Evolutionary conservation across 2,113 vertebrate species (phyloP), one percentile per base, ranked within the genome.

Genomic region (Mugil cephalus): DNA sequence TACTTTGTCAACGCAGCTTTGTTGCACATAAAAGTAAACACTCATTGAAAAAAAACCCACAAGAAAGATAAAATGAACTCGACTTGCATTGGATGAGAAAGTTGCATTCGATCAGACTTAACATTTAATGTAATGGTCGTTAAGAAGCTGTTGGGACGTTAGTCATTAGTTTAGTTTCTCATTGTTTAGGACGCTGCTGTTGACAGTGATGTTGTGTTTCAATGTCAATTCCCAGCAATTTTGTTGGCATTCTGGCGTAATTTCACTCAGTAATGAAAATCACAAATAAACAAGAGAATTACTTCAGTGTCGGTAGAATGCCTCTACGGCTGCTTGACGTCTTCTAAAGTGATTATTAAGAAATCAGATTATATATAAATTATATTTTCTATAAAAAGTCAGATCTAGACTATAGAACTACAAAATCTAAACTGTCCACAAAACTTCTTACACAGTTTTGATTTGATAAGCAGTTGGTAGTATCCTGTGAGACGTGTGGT

Each of bases 401-500:
- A 40, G 21, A 15, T 42, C 38, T 38, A 0, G 1, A 46, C 38
- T 15, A 6, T 4, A 8, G 1, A 71, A 74, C 17, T 24, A 61
- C n/a, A 14, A n/a, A 47, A 62, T 43, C n/a, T n/a, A 50, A 65
- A 55, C 12, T 21, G 21, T 42, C 43, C 13, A 62, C 14, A 36
- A 62, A 39, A 38, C 45, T 24, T 6, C 14, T 63, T 43, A 10
- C 62, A 42, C 53, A 60, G 59, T 38, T 78, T 55, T 53, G 40
- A 46, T 61, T 66, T 0, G n/a, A 72, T 17, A 55, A 52, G 11
- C 1, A 64, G 3, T n/a, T 18, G 39, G 24, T 11, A 77, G 46
- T 12, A 54, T 83, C 75, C 74, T 42, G n/a, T 34, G 51, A 75
- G 72, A 84, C 84, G 79, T 68, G 87, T 77, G 72, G 67, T 40